Percentiles rank a stretch among this genome's conserved stretches.
Evolutionary conservation across 2,797 vertebrate genomes (phyloP).

Genomic region (Arctocebus calabarensis): DNA sequence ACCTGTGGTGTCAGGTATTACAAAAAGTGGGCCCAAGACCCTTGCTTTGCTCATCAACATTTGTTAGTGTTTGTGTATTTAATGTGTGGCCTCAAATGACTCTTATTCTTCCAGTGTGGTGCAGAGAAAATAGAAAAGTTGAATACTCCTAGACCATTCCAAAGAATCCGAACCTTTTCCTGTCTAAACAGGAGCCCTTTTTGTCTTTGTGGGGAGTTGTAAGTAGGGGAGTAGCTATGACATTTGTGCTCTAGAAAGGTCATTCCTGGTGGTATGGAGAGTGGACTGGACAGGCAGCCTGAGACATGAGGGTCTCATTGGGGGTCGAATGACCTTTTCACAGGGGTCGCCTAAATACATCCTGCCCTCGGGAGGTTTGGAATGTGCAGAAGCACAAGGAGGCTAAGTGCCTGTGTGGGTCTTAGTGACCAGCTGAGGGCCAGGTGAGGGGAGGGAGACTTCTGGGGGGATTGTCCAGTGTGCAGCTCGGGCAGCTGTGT

Average conservation of each 20-base stretch:
- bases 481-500: not conserved
- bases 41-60: too few relatives aligned
- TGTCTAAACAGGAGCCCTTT: not conserved
- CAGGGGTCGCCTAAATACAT: too few relatives aligned
- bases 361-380: not conserved
- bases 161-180: not conserved
- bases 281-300: not conserved
- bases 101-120: too few relatives aligned
- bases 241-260: not conserved
- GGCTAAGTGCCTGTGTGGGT: not conserved
- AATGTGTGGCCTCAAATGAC: too few relatives aligned
- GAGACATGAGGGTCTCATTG: not conserved
- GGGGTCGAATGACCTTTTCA: too few relatives aligned
- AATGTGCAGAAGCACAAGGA: not conserved
- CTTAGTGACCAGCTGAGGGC: not conserved
- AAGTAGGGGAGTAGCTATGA: not conserved
- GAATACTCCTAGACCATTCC: not conserved
- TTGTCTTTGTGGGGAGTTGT: not conserved
- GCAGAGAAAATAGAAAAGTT: too few relatives aligned
- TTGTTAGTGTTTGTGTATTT: too few relatives aligned
- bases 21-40: too few relatives aligned
- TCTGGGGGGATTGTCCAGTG: not conserved
- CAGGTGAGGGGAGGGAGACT: not conserved
- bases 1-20: too few relatives aligned
- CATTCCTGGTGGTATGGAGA: not conserved